Evolutionary conservation across 2,888 invertebrate genomes (phyloP).

Genomic region (Callimorpha dominula): DNA sequence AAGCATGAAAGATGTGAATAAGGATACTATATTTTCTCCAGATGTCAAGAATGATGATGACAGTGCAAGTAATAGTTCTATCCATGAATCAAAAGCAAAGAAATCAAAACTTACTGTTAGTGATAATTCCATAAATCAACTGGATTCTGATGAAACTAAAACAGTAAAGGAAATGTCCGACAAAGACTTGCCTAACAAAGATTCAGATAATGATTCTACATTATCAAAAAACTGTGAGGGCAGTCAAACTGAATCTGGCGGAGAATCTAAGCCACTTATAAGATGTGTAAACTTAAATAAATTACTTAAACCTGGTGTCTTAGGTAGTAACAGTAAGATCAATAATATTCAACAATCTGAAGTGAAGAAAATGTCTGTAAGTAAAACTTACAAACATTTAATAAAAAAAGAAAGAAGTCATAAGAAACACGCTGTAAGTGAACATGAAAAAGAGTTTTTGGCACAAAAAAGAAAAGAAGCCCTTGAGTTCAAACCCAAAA

Average conservation of each 20-base stretch:
- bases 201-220: conserved; percentile 23
- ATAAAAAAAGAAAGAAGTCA: conserved; percentile 17
- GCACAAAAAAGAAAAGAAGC: conserved; percentile 65
- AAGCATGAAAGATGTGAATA: conserved; percentile 20
- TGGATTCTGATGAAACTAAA: not conserved
- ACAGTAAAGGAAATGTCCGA: not conserved
- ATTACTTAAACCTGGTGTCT: conserved; percentile 70
- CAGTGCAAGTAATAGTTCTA: not conserved
- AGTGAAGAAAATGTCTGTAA: conserved; percentile 20
- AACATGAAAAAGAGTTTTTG: conserved; percentile 54
- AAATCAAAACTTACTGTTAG: conserved; percentile 27
- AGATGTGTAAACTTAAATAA: conserved; percentile 79
- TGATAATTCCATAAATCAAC: conserved; percentile 1
- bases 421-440: conserved; percentile 18
- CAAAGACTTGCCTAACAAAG: conserved; percentile 5
- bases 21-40: conserved; percentile 7
- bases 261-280: conserved; percentile 62
- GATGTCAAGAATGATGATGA: conserved; percentile 20
- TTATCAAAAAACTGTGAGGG: conserved; percentile 18
- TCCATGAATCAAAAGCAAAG: conserved; percentile 21
- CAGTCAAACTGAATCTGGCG: conserved; percentile 24
- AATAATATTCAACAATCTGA: conserved; percentile 22
- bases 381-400: not conserved
- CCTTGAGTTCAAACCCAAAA: conserved; percentile 67
- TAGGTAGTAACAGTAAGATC: conserved; percentile 25